Base-by-base conservation (phyloP, 2,797 vertebrate genomes). In the Champsocephalus esox region DNA sequence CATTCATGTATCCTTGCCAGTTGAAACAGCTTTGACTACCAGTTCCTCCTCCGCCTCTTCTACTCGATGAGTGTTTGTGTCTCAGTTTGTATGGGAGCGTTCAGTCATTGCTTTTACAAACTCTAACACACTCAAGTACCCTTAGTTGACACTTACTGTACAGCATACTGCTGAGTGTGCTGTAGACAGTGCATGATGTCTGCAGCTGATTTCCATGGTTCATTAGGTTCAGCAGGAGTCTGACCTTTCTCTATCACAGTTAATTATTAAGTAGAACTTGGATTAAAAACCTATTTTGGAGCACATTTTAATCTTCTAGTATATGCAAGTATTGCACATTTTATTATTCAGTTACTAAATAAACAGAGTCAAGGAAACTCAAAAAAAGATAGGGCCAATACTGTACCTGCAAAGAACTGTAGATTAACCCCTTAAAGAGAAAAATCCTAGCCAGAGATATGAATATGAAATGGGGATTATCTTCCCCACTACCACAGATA, bases 1-100 rank as follows among this genome's bases (percentile, higher is more conserved):
- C 59, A 66, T 68, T 83, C 45, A 24, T 86, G 84, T 81, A 70
- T 87, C 69, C 45, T 72, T 75, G 79, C 63, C 69, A 80, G 64
- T 86, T 87, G 76, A 87, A 34, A 66, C 55, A 16, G 73, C 24
- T 66, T 71, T 82, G 61, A 74, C 74, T 55, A 46, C 70, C 57
- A 57, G 62, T 67, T 84, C 63, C 67, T 43, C 28, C 65, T 78
- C 46, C 52, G 60, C 5, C 34, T 56, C 82, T 50, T 14, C 7
- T 68, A 32, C 21, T 28, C 56, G 77, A 64, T 57, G 28, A 71
- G 55, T 38, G 34, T 38, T 65, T 66, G 56, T 64, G 41, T 66
- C 21, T 57, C 21, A 17, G 7, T 75, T 52, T 73, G 41, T 52
- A 3, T 70, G 66, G 24, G 52, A 56, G 55, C 50, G 41, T 51